Evolutionary conservation across 2,888 invertebrate genomes (phyloP).

Genomic region (Dolichopus griseipennis): DNA sequence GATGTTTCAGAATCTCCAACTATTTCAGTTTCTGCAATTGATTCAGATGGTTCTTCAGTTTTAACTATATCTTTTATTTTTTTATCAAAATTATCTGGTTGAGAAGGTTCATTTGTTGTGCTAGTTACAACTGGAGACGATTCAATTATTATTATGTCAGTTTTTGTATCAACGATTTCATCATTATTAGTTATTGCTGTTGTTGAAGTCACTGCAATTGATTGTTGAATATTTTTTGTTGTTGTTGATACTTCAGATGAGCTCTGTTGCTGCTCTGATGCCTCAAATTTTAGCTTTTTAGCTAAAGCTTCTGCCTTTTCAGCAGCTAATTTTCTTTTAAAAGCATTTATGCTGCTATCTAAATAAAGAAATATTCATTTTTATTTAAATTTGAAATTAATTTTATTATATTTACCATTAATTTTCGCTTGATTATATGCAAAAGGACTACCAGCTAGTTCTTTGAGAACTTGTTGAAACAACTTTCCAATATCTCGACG

Average conservation of each 20-base stretch:
- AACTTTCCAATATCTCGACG: conserved; percentile 52
- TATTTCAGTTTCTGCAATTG: too few relatives aligned
- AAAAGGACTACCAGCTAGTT: conserved; percentile 45
- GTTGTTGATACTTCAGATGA: background rate
- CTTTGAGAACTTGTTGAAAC: conserved; percentile 45
- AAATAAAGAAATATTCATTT: background rate
- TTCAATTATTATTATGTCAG: background rate
- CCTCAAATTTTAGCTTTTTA: conserved; percentile 24
- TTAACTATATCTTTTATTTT: background rate
- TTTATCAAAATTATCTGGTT: background rate
- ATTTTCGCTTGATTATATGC: conserved; percentile 45
- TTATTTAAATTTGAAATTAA: too few relatives aligned
- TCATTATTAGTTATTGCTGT: conserved; percentile 11
- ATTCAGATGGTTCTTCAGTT: background rate
- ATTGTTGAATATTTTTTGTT: background rate
- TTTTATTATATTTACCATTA: conserved; percentile 29
- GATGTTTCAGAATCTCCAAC: background rate
- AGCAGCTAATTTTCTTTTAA: conserved; percentile 27
- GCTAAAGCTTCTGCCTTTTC: conserved; percentile 30
- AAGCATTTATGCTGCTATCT: conserved; percentile 28
- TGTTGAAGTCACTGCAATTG: conserved; percentile 12
- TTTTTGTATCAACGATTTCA: background rate
- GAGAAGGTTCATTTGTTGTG: background rate
- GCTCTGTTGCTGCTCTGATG: conserved; percentile 13
- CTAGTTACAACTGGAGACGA: background rate